These are phyloP conservation scores for Tokudaia muenninki DNA, from an alignment of 2,797 vertebrate genomes.

Conservation along the genomic window DNA sequence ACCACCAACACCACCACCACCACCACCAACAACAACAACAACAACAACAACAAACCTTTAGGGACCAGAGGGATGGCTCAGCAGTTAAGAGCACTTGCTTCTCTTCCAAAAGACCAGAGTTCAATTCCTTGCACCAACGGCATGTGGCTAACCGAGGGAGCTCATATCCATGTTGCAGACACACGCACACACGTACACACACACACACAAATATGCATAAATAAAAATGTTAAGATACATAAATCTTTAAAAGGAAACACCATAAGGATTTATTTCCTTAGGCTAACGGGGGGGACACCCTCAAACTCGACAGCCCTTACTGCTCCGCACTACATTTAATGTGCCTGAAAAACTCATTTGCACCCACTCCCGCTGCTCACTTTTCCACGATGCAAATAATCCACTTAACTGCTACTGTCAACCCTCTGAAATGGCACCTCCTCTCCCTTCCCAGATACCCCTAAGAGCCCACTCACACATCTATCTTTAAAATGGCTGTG, in stretches of 20 bases:
- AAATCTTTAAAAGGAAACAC: background rate
- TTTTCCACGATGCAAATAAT: conserved; percentile 77
- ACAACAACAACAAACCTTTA: background rate
- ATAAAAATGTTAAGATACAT: background rate
- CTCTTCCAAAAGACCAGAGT: background rate
- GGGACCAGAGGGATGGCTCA: background rate
- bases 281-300: conserved; percentile 79
- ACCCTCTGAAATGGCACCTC: conserved; percentile 81
- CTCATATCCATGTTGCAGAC: background rate
- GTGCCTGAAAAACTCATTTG: conserved; percentile 78
- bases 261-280: conserved; percentile 78
- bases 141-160: too few species aligned
- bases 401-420: conserved; percentile 79
- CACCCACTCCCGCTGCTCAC: conserved; percentile 80
- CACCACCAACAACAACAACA: conserved; percentile 40
- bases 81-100: background rate
- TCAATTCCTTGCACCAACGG: background rate
- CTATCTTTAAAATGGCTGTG: conserved; percentile 66
- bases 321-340: conserved; percentile 76
- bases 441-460: conserved; percentile 67
- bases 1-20: too few species aligned
- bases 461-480: conserved; percentile 58
- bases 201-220: background rate
- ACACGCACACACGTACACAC: background rate
- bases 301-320: conserved; percentile 81